Conservation (phyloP, 2,797 vertebrate species). For the Neoniphon sammara region DNA sequence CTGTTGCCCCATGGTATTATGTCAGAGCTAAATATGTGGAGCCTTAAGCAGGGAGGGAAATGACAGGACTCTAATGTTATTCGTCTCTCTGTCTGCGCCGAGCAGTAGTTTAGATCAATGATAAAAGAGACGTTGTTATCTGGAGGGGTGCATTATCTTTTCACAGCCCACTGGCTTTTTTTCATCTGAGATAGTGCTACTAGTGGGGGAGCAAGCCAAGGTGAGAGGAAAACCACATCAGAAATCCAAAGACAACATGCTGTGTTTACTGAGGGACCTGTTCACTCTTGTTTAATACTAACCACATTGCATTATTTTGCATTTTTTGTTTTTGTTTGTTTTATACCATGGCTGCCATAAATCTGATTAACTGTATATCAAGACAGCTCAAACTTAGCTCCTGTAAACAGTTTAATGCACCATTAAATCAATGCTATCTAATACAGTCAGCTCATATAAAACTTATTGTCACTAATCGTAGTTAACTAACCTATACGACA, state of each 20-base stretch:
- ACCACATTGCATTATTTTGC: not conserved
- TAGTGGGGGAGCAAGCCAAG: not conserved
- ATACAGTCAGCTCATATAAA: too few relatives aligned
- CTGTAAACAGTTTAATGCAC: too few relatives aligned
- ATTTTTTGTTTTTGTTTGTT: not conserved
- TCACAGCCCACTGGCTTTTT: conserved; percentile 15
- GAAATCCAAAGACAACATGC: not conserved
- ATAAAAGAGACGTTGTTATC: conserved; percentile 8
- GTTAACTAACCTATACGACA: too few relatives aligned
- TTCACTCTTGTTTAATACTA: too few relatives aligned
- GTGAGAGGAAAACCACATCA: conserved; percentile 9
- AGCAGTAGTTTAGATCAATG: conserved; percentile 26
- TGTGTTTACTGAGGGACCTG: not conserved
- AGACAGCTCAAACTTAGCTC: too few relatives aligned
- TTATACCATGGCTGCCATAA: not conserved
- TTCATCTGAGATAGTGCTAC: conserved; percentile 12
- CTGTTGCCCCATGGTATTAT: conserved; percentile 51
- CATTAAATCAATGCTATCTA: too few relatives aligned
- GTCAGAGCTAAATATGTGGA: conserved; percentile 40
- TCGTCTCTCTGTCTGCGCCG: conserved; percentile 10
- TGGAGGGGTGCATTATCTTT: conserved; percentile 31
- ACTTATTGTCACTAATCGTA: too few relatives aligned
- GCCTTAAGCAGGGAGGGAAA: conserved; percentile 15
- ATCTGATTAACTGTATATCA: too few relatives aligned
- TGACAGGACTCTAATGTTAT: conserved; percentile 15